Conservation (phyloP, 1,140 invertebrate genomes). For the Drosophila sp. region DNA sequence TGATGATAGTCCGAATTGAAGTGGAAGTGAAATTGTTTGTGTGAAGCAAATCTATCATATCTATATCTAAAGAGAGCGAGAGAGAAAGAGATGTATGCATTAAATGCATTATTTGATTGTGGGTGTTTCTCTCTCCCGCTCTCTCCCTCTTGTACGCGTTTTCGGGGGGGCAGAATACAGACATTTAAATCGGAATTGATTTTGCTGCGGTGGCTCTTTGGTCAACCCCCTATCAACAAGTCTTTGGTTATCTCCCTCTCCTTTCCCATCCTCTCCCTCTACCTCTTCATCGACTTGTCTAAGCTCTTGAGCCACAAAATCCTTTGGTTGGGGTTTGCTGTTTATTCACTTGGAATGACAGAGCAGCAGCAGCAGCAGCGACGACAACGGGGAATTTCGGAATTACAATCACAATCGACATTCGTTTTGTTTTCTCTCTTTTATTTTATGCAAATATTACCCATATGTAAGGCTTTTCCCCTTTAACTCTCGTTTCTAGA, state of each 20-base stretch:
- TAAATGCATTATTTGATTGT: slow-evolving; percentile 63
- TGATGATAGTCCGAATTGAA: slow-evolving; percentile 44
- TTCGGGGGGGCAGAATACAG: slow-evolving; percentile 45
- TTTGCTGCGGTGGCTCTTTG: slow-evolving; percentile 47
- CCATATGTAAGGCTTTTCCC: slow-evolving; percentile 29
- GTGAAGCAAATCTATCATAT: slow-evolving; percentile 61
- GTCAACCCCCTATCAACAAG: slow-evolving; percentile 74
- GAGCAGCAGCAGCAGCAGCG: not conserved
- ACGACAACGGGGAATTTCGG: not conserved
- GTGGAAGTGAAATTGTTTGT: slow-evolving; percentile 57
- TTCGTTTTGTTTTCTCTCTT: slow-evolving; percentile 21
- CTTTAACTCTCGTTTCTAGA: slow-evolving; percentile 5
- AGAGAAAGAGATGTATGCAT: slow-evolving; percentile 27
- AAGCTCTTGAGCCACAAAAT: slow-evolving; percentile 67
- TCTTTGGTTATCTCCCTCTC: slow-evolving; percentile 25
- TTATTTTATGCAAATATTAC: slow-evolving; percentile 65
- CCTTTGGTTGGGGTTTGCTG: slow-evolving; percentile 42
- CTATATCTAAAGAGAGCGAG: not conserved
- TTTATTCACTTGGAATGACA: slow-evolving; percentile 36
- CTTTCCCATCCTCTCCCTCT: not conserved
- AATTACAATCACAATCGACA: slow-evolving; percentile 42
- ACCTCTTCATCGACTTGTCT: slow-evolving; percentile 9
- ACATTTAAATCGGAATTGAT: slow-evolving; percentile 73
- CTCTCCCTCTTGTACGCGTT: not conserved
- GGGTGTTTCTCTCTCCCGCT: slow-evolving; percentile 9